These are phyloP conservation scores for Holocentrus rufus DNA, from an alignment of 2,797 vertebrate genomes.

Conservation along the genomic window DNA sequence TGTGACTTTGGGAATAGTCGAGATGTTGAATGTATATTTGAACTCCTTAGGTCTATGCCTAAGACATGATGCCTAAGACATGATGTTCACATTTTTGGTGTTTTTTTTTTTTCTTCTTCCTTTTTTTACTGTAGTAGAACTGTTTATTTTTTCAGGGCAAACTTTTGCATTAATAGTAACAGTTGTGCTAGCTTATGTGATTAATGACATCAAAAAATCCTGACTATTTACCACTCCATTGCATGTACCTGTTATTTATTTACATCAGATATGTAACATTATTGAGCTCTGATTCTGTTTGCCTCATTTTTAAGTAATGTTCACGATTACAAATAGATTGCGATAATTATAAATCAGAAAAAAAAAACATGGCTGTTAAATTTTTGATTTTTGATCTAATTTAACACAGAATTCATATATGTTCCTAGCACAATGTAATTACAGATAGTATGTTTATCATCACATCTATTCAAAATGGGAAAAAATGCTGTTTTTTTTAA, in stretches of 20 bases:
- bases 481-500: not conserved
- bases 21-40: conserved; percentile 14
- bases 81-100: too few relatives aligned
- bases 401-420: conserved; percentile 40
- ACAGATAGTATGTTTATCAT: not conserved
- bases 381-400: not conserved
- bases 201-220: not conserved
- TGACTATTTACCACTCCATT: not conserved
- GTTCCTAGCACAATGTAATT: conserved; percentile 4
- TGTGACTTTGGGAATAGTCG: conserved; percentile 12
- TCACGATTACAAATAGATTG: not conserved
- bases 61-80: conserved; percentile 9
- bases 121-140: conserved; percentile 32
- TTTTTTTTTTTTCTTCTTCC: not conserved
- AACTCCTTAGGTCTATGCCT: conserved; percentile 1
- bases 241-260: conserved; percentile 6
- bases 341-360: conserved; percentile 25
- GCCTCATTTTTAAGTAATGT: not conserved
- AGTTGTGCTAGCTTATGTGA: not conserved
- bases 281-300: conserved; percentile 1
- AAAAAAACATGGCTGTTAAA: conserved; percentile 39
- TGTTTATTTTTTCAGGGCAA: not conserved
- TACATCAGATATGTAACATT: not conserved
- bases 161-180: not conserved
- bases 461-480: not conserved